A percentile compares a stretch with the other conserved stretches of the same genome.
phyloP scores from a whole-genome alignment of 2,113 vertebrate genomes.

The Pantherophis guttatus region DNA sequence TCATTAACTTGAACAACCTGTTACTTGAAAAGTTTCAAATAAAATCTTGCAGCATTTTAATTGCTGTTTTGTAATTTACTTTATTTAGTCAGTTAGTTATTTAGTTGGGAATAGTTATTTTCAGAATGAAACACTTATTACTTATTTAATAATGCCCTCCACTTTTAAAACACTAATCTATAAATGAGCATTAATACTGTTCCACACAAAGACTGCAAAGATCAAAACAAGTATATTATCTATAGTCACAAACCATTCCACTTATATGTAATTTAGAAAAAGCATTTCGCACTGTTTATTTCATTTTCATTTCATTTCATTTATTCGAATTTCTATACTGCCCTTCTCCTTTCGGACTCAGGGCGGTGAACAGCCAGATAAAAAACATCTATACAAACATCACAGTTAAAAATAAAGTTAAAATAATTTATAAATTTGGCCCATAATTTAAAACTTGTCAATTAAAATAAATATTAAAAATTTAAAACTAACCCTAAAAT shows the following conservation, averaged over 20 bases:
- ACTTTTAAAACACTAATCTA: background rate
- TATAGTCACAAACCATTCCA: constrained; percentile 24
- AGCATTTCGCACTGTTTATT: constrained; percentile 29
- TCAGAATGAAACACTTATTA: background rate
- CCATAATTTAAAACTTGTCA: no score
- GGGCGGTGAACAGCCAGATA: no score
- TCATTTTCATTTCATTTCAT: no score
- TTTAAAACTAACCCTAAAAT: no score
- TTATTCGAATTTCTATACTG: no score
- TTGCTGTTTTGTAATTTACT: background rate
- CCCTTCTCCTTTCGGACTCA: no score
- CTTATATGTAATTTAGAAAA: constrained; percentile 43
- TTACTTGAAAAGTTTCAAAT: background rate
- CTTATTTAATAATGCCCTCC: background rate
- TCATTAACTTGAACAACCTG: background rate
- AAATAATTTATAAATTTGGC: no score
- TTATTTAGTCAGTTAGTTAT: background rate
- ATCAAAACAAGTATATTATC: constrained; percentile 41
- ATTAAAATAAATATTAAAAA: no score
- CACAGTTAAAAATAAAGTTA: no score
- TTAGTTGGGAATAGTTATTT: background rate
- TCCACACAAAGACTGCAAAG: constrained; percentile 25
- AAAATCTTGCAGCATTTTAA: background rate
- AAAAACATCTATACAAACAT: no score
- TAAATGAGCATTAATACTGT: constrained; percentile 22